These are phyloP conservation scores for Phalanger gymnotis DNA, from an alignment of 2,797 vertebrate species.

Conservation along the genomic window DNA sequence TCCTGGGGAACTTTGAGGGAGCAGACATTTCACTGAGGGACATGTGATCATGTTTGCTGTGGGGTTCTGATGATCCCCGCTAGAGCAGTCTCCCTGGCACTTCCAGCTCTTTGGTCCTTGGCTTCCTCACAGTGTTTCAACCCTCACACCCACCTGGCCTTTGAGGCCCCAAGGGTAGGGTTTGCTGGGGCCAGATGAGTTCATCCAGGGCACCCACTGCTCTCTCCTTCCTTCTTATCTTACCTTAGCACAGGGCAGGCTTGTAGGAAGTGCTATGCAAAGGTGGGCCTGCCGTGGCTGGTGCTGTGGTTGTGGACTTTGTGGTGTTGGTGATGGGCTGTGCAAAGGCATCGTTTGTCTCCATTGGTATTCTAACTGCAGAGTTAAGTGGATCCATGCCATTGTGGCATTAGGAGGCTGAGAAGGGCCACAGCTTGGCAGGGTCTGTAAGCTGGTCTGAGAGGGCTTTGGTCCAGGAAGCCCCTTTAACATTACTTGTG, in stretches of 20 bases:
- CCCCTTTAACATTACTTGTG: not conserved
- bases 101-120: not conserved
- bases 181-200: too few relatives aligned
- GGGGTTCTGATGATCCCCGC: not conserved
- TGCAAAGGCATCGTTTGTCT: not conserved
- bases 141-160: not conserved
- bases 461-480: too few relatives aligned
- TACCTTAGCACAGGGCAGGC: not conserved
- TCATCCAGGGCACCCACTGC: too few relatives aligned
- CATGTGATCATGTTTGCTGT: not conserved
- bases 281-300: not conserved
- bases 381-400: too few relatives aligned
- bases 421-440: not conserved
- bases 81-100: not conserved
- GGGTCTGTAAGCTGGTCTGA: not conserved
- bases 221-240: too few relatives aligned
- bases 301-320: not conserved
- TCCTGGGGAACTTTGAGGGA: not conserved
- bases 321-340: not conserved
- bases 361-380: not conserved
- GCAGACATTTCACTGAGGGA: not conserved
- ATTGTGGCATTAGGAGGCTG: not conserved
- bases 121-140: not conserved
- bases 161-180: not conserved
- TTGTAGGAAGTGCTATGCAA: too few relatives aligned